A percentile compares a stretch with the other conserved stretches of the same genome.
phyloP scores from a whole-genome alignment of 2,888 invertebrate genomes.

The Calameuta filiformis region DNA sequence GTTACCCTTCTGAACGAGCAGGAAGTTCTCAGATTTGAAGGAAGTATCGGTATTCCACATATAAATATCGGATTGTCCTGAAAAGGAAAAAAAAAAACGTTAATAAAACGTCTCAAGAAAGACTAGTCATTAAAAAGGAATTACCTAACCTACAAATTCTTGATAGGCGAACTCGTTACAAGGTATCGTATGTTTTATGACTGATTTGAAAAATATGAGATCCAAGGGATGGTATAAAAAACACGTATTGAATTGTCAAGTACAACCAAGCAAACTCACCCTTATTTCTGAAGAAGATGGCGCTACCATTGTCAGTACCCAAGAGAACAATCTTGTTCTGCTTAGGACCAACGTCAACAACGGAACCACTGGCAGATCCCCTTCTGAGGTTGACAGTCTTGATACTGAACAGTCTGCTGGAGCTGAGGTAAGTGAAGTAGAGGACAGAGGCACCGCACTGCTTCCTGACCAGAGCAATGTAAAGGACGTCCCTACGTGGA shows the following conservation, averaged over 20 bases:
- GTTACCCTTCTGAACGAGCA: constrained; percentile 71
- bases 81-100: constrained; percentile 28
- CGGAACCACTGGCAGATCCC: constrained; percentile 69
- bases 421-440: constrained; percentile 72
- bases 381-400: constrained; percentile 68
- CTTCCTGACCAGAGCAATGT: constrained; percentile 69
- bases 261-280: constrained; percentile 31
- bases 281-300: constrained; percentile 71
- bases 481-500: constrained; percentile 70
- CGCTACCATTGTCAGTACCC: constrained; percentile 72
- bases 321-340: constrained; percentile 70
- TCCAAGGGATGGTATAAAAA: no score
- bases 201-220: no score
- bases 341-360: constrained; percentile 72
- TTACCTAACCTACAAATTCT: no score
- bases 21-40: constrained; percentile 70
- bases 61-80: constrained; percentile 72
- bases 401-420: constrained; percentile 70
- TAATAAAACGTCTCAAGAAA: not conserved
- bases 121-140: constrained; percentile 28
- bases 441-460: constrained; percentile 67
- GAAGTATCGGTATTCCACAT: constrained; percentile 73
- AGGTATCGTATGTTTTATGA: not conserved
- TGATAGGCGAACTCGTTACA: no score
- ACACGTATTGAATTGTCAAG: not conserved